Evolutionary conservation across 2,888 invertebrate species (phyloP), one percentile per base, ranked within the genome.

Genomic region (Melangyna quadrimaculata): DNA sequence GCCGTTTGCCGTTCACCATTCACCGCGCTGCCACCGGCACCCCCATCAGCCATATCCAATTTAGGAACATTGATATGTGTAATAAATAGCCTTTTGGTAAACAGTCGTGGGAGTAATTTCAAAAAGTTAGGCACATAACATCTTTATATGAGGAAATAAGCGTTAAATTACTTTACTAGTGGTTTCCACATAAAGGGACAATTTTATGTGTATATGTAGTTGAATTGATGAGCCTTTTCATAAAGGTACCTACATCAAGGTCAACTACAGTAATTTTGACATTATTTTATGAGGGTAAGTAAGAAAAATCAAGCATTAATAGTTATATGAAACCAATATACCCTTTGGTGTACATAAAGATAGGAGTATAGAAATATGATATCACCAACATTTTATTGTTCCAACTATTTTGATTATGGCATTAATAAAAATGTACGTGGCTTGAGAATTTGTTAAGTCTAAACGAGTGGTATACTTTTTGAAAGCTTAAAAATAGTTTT

Each of bases 31-130:
- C 27, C 63, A 51, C 12, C 27, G n/a, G 43, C 69, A 80, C 57
- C 53, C 53, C 29, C 53, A 65, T n/a, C 9, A 53, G 69, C 55
- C 69, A 59, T 63, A 61, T 55, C 63, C 73, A 78, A 78, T 82
- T 77, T 71, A 48, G 59, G 71, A 43, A 77, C 57, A 53, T 67
- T 70, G 78, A 65, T 72, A 57, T 80, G 79, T 57, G 43, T 65
- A 59, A 29, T 65, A 40, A 70, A 70, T 74, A 48, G 71, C 65
- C 79, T 65, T 48, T 40, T 72, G 67, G 59, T 67, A 79, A 80
- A 75, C 61, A 67, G 84, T 59, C 84, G 84, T 80, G 84, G 84
- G 84, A 80, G 84, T 80, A 61, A 67, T 69, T 78, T 69, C 3
- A 32, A n/a, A n/a, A n/a, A 70, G 40, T 83, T 22, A 45, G 45